Percentiles rank a stretch among this genome's conserved stretches.
phyloP scores from a whole-genome alignment of 2,797 vertebrate genomes.

The Echiichthys vipera region DNA sequence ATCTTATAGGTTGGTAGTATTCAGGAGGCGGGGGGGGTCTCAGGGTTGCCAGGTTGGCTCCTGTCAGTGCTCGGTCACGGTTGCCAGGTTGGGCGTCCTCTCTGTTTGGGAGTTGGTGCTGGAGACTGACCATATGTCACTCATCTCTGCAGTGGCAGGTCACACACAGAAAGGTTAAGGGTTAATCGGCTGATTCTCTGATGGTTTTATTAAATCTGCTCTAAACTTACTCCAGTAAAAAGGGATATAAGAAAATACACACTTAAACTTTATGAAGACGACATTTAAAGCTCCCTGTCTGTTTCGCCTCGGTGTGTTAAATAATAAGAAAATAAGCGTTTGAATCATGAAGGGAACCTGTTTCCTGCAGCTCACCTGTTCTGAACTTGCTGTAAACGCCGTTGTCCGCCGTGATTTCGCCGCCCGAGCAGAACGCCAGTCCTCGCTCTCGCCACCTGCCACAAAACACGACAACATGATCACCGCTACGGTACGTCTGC shows the following conservation, averaged over 20 bases:
- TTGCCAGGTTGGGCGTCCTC: conserved; percentile 49
- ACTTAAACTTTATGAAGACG: too few relatives aligned
- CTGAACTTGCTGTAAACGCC: conserved; percentile 85
- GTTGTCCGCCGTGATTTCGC: conserved; percentile 59
- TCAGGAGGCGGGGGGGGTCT: not conserved
- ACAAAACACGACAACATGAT: not conserved
- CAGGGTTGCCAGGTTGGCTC: conserved; percentile 3
- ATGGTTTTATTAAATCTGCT: too few relatives aligned
- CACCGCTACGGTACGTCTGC: too few relatives aligned
- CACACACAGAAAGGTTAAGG: not conserved
- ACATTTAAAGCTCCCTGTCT: too few relatives aligned
- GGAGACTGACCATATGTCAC: conserved; percentile 83
- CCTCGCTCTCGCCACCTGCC: conserved; percentile 87
- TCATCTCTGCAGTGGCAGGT: conserved; percentile 69
- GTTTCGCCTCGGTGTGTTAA: too few relatives aligned
- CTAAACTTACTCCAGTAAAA: too few relatives aligned
- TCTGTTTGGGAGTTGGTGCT: conserved; percentile 63
- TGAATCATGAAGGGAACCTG: too few relatives aligned
- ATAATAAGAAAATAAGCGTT: too few relatives aligned
- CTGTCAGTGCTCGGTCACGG: conserved; percentile 33
- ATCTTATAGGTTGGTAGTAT: conserved; percentile 30
- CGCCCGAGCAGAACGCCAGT: conserved; percentile 71
- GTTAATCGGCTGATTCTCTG: too few relatives aligned
- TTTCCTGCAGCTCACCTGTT: conserved; percentile 81
- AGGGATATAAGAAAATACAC: too few relatives aligned